Base-by-base conservation (phyloP, 2,888 invertebrate genomes). In the Lasioglossum malachurum region DNA sequence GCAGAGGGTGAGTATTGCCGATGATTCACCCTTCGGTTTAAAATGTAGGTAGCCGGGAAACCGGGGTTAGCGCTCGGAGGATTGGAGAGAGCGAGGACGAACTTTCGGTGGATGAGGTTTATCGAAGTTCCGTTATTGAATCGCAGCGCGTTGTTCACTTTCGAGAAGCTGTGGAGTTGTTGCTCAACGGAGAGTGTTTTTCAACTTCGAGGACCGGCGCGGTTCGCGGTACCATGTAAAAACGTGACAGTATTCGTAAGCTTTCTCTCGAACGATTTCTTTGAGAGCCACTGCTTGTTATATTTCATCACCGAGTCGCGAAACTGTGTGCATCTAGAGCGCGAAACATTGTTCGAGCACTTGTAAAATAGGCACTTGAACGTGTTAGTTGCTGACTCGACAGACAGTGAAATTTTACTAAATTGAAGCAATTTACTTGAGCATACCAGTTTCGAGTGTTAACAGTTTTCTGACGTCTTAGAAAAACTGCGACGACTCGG, bases 11-110 rank as follows among this genome's bases (percentile, higher is more conserved):
- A 76, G 73, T 73, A 75, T 75, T 41, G 72, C 71, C 76, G 75
- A 89, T 87, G 87, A 91, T 86, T 89, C 89, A 82, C 72, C 80
- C 71, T 23, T 71, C 71, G 77, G 44, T 72, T 83, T 81, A 80
- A 88, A 85, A 83, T 71, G 75, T 74, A 75, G 87, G 77, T 72
- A 77, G 72, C 49, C 73, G 53, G 67, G 77, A 83, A 78, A 53
- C 16, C 41, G 60, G 31, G 41, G 46, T 69, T 69, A 23, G 19
- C 44, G 67, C 23, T 5, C 19, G 41, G 60, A 64, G 73, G 76
- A 44, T 67, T 3, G 35, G 14, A 64, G 60, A 27, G 35, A 46
- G 49, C 53, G 44, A 3, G 74, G 44, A 57, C 27, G 44, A 80
- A 67, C 67, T 79, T 67, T 46, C 38, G 64, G 31, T 27, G 76